phyloP scores from a whole-genome alignment of 2,113 vertebrate genomes.

The Anthoscopus minutus region DNA sequence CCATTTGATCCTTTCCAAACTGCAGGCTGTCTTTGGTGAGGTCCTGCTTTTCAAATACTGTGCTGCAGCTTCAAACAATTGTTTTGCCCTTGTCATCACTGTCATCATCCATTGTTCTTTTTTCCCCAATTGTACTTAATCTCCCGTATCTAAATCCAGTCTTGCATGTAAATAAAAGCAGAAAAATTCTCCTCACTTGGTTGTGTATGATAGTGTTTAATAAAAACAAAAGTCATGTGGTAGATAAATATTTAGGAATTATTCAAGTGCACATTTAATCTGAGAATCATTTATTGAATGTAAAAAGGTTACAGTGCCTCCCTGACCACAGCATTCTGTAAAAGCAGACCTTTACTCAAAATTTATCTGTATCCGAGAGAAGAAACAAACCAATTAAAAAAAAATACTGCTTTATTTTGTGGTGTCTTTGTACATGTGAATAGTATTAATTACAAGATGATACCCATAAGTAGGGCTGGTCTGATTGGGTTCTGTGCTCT shows the following conservation, averaged over 20 bases:
- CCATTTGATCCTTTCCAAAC: constrained; percentile 32
- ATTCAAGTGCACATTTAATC: not conserved
- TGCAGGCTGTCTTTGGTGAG: not conserved
- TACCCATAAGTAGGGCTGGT: not conserved
- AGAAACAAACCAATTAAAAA: not conserved
- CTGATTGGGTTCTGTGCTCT: not conserved
- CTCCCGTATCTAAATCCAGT: not conserved
- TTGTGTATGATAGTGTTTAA: not conserved
- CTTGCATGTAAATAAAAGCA: not conserved
- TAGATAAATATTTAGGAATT: not conserved
- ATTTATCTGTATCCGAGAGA: not conserved
- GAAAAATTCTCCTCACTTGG: not conserved
- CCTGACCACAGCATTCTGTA: not conserved
- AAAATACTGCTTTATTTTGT: not conserved
- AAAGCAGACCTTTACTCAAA: not conserved
- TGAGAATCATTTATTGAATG: not conserved
- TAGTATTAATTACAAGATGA: not conserved
- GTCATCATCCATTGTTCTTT: not conserved
- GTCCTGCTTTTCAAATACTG: not conserved
- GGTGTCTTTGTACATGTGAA: not conserved
- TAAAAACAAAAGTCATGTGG: not conserved
- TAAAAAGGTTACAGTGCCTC: not conserved
- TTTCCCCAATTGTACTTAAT: not conserved
- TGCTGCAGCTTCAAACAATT: not conserved
- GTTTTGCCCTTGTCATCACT: not conserved